Evolutionary conservation across 1,140 invertebrate species (phyloP), one percentile per base, ranked within the genome.

Genomic region (Drosophila lini): DNA sequence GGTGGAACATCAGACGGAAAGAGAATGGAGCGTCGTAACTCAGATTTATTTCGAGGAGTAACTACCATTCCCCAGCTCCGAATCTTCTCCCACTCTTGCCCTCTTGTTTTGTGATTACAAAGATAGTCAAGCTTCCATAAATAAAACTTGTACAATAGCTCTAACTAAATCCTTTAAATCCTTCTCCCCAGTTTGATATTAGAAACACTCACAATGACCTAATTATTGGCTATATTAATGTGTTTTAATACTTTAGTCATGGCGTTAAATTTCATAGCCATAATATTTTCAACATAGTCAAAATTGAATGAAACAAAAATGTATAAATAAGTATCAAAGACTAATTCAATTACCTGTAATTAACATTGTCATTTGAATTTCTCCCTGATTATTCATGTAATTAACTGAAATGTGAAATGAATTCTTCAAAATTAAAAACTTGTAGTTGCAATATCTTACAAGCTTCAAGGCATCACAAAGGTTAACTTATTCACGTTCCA

Each of bases 11-110:
- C 44, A 38, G 56, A 42, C 19, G 36, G 48, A 75, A 76, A 77
- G 74, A 61, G 74, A 77, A 77, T 77, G 74, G 55, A 61, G 52
- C 28, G 36, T 41, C 45, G 45, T 58, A 75, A 58, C 38, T 41
- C 31, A 59, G 47, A 75, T 75, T 75, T 52, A 57, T 59, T 63
- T 8, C 36, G 73, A 65, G 44, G 68, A 70, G 42, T 47, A 56
- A 71, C 67, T 47, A 16, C n/a, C 41, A 40, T 19, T 47, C 10
- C 65, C 42, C 19, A 36, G 15, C 64, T 57, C 13, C n/a, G 3
- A 28, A n/a, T 47, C 59, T 38, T 19, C 34, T 40, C 47, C 36
- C 28, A 53, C 36, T 25, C 36, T 22, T 42, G 25, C 10, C 13
- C 19, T 38, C 32, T 13, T 6, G 52, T 11, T n/a, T 15, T 13